Percentiles rank a stretch among this genome's conserved stretches.
Evolutionary conservation across 2,797 vertebrate genomes (phyloP).

Genomic region (Falco concolor): DNA sequence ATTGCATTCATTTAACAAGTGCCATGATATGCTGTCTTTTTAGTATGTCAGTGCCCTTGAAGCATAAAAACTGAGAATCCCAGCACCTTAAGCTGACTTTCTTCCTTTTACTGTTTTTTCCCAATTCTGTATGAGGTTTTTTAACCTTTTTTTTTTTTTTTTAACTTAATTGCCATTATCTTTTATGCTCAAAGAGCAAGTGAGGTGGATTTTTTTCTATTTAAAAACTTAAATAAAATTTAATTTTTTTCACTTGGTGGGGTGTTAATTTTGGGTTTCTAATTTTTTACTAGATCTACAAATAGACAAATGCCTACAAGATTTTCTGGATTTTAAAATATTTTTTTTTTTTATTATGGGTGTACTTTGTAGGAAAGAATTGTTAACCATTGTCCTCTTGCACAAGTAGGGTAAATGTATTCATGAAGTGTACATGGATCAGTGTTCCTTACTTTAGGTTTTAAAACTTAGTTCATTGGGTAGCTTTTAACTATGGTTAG

Average conservation of each 20-base stretch:
- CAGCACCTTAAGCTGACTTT: background rate
- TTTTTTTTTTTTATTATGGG: background rate
- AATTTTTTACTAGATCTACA: background rate
- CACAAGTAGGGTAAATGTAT: background rate
- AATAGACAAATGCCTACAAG: background rate
- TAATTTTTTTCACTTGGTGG: background rate
- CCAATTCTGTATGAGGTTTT: background rate
- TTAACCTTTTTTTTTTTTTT: background rate
- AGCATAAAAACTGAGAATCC: background rate
- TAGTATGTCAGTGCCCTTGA: background rate
- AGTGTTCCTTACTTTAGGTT: background rate
- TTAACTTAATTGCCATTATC: background rate
- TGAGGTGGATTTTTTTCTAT: background rate
- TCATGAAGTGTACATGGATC: background rate
- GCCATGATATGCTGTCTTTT: background rate
- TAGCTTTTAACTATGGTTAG: constrained; percentile 7
- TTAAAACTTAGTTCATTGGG: constrained; percentile 18
- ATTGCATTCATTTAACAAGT: constrained; percentile 13
- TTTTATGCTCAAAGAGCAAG: background rate
- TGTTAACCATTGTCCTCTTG: background rate
- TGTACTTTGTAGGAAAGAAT: background rate
- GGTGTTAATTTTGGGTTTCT: background rate
- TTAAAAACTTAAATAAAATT: background rate
- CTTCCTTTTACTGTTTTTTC: background rate
- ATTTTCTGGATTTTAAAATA: background rate